Evolutionary conservation across 30 jellyfish, hydroid and myxozoan genomes (phyloP), one percentile per base, ranked within the genome.

Genomic region (Catostylus mosaicus): DNA sequence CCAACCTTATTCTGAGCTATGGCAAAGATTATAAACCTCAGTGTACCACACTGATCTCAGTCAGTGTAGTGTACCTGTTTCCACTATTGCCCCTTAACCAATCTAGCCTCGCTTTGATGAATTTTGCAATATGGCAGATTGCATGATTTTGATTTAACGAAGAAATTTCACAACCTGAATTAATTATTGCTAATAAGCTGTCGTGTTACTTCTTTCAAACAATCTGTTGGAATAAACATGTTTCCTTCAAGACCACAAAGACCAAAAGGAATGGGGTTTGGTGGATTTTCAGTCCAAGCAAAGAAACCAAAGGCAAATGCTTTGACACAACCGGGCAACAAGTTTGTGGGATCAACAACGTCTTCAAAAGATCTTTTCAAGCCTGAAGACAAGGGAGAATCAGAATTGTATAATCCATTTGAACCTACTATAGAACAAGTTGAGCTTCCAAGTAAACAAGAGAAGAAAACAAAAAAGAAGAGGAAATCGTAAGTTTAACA

Each of bases 331-430:
- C 69, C 87, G 1, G 86, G 78, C 7, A 35, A 37, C 78, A 57
- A 61, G 76, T 31, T 67, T 5, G 24, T 46, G 2, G 64, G 75
- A 6, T 4, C 18, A 2, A 23, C 62, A 30, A 26, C 61, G 19
- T 16, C 57, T n/a, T 23, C 43, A 19, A 68, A 45, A 43, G 85
- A 52, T n/a, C 77, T 82, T 33, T 82, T 30, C 31, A 67, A 38
- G 40, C 79, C 97, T 2, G 84, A 48, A 30, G 80, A 66, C 14
- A 43, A 83, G 67, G 68, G 52, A 72, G 97, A 84, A 45, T 47
- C 87, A 0, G 97, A 90, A 48, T 48, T 90, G 75, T 90, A 90
- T 38, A 92, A 84, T 38, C 97, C 97, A 14, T 67, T 83, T 30
- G 89, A 83, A 35, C 97, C 97, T 2, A 83, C 97, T 27, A 63